Conservation (phyloP, 2,888 invertebrate species). For the Ennomos quercinarius region DNA sequence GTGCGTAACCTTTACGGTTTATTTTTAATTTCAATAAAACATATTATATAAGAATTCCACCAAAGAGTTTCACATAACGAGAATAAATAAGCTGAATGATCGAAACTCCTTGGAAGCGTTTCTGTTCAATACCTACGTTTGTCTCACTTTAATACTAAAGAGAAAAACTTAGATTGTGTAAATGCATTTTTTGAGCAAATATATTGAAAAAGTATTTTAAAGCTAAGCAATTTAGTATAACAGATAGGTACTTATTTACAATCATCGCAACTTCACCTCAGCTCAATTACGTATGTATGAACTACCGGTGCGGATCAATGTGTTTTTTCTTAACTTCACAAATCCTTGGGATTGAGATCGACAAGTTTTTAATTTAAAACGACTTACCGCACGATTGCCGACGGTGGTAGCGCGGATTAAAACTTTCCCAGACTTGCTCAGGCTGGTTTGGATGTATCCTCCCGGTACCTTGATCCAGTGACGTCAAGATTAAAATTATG, state of each 20-base stretch:
- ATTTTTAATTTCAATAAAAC: too few relatives aligned
- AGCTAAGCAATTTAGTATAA: slow-evolving; percentile 7
- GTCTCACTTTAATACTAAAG: too few relatives aligned
- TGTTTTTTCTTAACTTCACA: slow-evolving; percentile 50
- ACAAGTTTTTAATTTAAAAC: slow-evolving; percentile 76
- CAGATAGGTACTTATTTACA: not conserved
- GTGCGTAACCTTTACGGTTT: too few relatives aligned
- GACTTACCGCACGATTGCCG: slow-evolving; percentile 73
- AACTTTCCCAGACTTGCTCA: slow-evolving; percentile 50
- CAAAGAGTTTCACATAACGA: too few relatives aligned
- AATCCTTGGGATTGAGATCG: slow-evolving; percentile 60
- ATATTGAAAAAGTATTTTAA: too few relatives aligned
- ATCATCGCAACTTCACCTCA: not conserved
- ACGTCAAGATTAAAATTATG: slow-evolving; percentile 46
- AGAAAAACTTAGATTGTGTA: too few relatives aligned
- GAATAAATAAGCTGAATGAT: too few relatives aligned
- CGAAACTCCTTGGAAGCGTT: too few relatives aligned
- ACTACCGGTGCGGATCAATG: slow-evolving; percentile 45
- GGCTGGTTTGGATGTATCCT: slow-evolving; percentile 51
- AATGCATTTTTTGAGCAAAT: too few relatives aligned
- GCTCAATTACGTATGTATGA: slow-evolving; percentile 47
- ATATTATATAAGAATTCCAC: too few relatives aligned
- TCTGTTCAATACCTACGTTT: too few relatives aligned
- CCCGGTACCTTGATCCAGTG: slow-evolving; percentile 46
- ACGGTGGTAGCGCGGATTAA: slow-evolving; percentile 60